Evolutionary conservation across 2,797 vertebrate genomes (phyloP).

Genomic region (Leptodactylus fallax): DNA sequence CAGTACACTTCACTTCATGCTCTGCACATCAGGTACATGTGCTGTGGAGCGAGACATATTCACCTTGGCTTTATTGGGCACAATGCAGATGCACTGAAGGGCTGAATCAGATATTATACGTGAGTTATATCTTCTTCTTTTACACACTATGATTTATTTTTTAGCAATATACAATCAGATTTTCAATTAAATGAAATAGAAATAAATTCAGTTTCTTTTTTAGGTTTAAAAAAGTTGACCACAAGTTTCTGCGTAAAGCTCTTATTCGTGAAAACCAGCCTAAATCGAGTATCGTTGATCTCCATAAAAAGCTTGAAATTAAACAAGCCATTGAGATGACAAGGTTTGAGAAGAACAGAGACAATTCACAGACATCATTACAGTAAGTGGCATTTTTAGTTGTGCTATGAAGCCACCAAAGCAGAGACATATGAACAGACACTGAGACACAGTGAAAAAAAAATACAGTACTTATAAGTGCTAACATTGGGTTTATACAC

Average conservation of each 20-base stretch:
- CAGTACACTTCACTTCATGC: no score
- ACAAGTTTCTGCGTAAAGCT: slow-evolving; percentile 86
- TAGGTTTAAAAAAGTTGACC: slow-evolving; percentile 95
- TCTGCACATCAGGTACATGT: no score
- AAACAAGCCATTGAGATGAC: slow-evolving; percentile 92
- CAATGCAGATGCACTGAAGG: no score
- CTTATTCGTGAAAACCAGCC: slow-evolving; percentile 85
- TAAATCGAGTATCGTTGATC: slow-evolving; percentile 90
- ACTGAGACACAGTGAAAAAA: background rate
- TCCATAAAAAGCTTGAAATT: slow-evolving; percentile 96
- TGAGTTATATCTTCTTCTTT: no score
- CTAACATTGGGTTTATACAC: background rate
- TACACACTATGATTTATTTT: no score
- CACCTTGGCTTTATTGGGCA: no score
- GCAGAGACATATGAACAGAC: background rate
- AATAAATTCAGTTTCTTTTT: slow-evolving; percentile 5
- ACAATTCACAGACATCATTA: slow-evolving; percentile 73
- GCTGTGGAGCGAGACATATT: no score
- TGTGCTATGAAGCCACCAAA: background rate
- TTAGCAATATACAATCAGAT: background rate
- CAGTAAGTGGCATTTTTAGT: slow-evolving; percentile 76
- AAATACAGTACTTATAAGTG: no score
- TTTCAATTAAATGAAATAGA: background rate
- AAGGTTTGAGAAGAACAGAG: slow-evolving; percentile 80
- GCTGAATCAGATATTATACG: no score